phyloP scores from a whole-genome alignment of 2,113 vertebrate species.

The Capricornis sumatraensis region DNA sequence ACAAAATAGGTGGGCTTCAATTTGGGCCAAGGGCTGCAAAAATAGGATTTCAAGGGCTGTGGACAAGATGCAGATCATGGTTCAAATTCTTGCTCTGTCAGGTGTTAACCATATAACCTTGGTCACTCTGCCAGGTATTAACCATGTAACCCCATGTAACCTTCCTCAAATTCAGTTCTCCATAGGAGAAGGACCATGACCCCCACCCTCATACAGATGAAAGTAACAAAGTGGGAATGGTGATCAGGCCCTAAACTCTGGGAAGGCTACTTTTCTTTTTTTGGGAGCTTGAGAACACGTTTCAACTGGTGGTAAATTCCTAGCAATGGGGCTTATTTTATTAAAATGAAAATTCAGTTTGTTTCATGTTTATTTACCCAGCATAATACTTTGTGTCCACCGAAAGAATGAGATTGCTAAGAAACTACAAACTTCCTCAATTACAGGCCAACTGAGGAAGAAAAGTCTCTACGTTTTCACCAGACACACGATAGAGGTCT shows the following conservation, averaged over 20 bases:
- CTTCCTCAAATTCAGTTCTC: background rate
- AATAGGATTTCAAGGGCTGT: background rate
- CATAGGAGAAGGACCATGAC: background rate
- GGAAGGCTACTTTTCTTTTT: background rate
- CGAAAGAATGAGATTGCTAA: background rate
- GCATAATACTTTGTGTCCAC: background rate
- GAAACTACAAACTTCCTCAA: constrained; percentile 10
- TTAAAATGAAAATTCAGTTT: background rate
- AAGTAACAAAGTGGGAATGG: background rate
- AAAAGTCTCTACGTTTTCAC: background rate
- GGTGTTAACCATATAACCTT: background rate
- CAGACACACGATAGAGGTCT: background rate
- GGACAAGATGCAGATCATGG: background rate
- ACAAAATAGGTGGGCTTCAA: background rate
- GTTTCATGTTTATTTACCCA: background rate
- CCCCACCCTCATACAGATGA: background rate
- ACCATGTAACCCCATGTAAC: background rate
- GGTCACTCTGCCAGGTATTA: background rate
- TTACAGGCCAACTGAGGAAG: constrained; percentile 4
- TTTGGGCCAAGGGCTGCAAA: background rate
- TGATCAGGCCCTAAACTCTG: background rate
- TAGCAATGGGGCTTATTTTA: background rate
- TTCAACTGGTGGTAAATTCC: background rate
- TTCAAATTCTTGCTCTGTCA: background rate
- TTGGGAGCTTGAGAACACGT: background rate